A percentile compares a stretch with the other conserved stretches of the same genome.
Conservation (phyloP, 2,797 vertebrate species). For the Pangasius larnaudii region DNA sequence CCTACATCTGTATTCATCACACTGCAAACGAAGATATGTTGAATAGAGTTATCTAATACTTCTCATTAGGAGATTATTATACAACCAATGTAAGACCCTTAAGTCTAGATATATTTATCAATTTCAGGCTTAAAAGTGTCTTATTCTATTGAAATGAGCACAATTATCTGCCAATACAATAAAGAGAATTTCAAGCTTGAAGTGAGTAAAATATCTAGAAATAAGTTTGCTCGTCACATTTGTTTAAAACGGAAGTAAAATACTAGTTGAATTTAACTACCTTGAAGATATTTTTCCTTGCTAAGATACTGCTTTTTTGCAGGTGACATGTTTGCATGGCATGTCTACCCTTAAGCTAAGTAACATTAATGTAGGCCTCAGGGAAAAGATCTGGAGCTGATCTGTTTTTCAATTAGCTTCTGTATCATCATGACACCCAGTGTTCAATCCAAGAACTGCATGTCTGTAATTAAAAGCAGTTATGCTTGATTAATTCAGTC, state of each 20-base stretch:
- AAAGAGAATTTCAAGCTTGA: neutral
- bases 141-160: neutral
- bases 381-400: conserved; percentile 2
- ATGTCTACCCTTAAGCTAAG: conserved; percentile 1
- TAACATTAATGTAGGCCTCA: neutral
- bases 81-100: neutral
- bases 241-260: neutral
- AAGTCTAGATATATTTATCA: too few species aligned
- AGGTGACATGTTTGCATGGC: neutral
- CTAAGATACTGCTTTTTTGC: neutral
- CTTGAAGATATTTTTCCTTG: neutral
- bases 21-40: neutral
- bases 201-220: neutral
- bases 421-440: conserved; percentile 23
- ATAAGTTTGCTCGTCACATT: neutral
- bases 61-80: neutral
- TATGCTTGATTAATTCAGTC: neutral
- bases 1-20: too few species aligned
- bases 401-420: neutral
- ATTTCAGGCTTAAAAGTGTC: neutral
- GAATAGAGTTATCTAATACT: neutral
- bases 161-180: neutral
- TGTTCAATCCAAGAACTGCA: conserved; percentile 7
- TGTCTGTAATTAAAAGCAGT: neutral
- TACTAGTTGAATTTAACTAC: neutral